phyloP scores from a whole-genome alignment of 1,140 invertebrate genomes.

The Scaptomyza graminum region DNA sequence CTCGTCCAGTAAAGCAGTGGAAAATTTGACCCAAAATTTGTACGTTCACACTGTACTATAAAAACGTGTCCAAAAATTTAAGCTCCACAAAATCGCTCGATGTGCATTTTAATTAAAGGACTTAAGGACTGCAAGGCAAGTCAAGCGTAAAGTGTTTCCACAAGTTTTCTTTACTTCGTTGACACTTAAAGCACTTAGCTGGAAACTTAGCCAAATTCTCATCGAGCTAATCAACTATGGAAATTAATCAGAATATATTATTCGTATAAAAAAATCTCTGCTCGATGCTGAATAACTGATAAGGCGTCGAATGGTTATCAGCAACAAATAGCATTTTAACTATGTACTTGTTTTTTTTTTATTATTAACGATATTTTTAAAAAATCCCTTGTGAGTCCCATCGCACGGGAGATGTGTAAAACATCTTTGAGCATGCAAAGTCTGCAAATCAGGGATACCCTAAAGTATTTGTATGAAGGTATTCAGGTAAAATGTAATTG shows the following conservation, averaged over 20 bases:
- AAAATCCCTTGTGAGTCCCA: too few species aligned
- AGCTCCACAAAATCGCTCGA: conserved; percentile 36
- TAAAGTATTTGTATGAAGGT: too few species aligned
- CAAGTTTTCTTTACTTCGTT: conserved; percentile 10
- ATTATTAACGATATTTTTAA: too few species aligned
- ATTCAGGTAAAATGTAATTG: not conserved
- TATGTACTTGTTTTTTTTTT: too few species aligned
- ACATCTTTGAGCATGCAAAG: too few species aligned
- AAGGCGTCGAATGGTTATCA: not conserved
- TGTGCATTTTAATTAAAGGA: conserved; percentile 75
- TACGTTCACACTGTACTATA: conserved; percentile 12
- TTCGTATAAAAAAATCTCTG: not conserved
- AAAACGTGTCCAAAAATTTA: conserved; percentile 60
- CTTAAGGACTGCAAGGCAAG: conserved; percentile 36
- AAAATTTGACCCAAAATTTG: conserved; percentile 59
- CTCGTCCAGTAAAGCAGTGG: conserved; percentile 49
- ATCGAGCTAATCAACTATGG: not conserved
- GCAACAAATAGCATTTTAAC: too few species aligned
- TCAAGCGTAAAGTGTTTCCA: conserved; percentile 19
- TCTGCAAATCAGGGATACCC: too few species aligned
- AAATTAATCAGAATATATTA: not conserved
- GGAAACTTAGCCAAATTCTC: conserved; percentile 1
- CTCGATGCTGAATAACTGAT: not conserved
- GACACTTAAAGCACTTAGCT: not conserved
- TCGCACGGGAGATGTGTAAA: too few species aligned